Conservation (phyloP, 2,888 invertebrate species). For the Cantharis nigra region DNA sequence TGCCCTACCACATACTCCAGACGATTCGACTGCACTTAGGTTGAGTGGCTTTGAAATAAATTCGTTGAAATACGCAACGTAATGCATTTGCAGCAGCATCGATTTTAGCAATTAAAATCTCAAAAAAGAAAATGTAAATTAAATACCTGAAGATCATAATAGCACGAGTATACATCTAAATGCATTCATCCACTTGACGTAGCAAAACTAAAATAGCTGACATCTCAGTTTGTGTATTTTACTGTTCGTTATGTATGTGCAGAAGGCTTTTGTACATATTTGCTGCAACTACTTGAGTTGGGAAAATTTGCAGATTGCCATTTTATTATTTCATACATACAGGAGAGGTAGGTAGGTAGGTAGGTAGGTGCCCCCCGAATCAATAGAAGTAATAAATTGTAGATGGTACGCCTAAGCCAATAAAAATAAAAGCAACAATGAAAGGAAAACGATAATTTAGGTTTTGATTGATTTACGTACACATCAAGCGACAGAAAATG, state of each 20-base stretch:
- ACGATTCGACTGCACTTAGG: background rate
- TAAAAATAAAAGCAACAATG: background rate
- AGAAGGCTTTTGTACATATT: constrained; percentile 35
- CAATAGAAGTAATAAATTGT: constrained; percentile 23
- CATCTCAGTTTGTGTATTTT: constrained; percentile 3
- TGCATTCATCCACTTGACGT: constrained; percentile 8
- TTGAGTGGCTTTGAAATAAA: background rate
- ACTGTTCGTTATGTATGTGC: constrained; percentile 8
- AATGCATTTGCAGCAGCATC: background rate
- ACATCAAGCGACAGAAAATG: background rate
- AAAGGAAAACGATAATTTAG: background rate
- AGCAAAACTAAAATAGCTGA: constrained; percentile 7
- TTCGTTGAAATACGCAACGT: background rate
- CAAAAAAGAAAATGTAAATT: background rate
- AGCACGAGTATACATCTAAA: background rate
- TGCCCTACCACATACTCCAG: background rate
- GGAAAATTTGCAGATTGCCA: constrained; percentile 44
- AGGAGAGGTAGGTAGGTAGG: background rate
- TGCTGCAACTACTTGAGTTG: constrained; percentile 35
- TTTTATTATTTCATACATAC: constrained; percentile 42
- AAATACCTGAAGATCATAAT: background rate
- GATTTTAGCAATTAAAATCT: background rate
- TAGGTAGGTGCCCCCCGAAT: background rate
- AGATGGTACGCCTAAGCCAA: constrained; percentile 6
- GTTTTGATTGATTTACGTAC: background rate